Base-by-base conservation (phyloP, 1,140 invertebrate species). In the Dendrolimus punctatus region DNA sequence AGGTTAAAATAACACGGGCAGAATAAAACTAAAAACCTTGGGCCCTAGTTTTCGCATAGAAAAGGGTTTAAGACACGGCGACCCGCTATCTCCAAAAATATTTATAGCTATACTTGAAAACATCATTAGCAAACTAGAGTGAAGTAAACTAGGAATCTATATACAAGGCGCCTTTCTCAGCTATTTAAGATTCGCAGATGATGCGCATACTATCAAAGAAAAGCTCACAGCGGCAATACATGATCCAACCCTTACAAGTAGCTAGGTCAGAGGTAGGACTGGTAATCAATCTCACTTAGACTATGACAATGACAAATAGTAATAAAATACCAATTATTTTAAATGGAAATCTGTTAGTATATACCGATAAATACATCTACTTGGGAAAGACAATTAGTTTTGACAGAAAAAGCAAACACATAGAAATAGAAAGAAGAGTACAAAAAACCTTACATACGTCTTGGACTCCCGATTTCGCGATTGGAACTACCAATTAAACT, bases 11-110 rank as follows among this genome's bases (percentile, higher is more conserved):
- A 43, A 43, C 10, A 43, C 42, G 10, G 10, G 42, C 6, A 43
- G 42, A 43, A 43, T 43, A 43, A 43, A 43, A 36, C 46, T 46
- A 46, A n/a, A 46, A 46, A 9, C 46, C 8, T 23, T 46, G 8
- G 46, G 46, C n/a, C n/a, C 6, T 1, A 46, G 46, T 8, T 46
- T 46, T 46, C 7, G 9, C 8, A 36, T 10, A 7, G 36, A 36
- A 10, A 46, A 36, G 36, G 6, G 8, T 10, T 6, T 46, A 0
- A 46, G 9, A 36, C 46, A 46, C 0, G 6, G 46, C 5, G 23
- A 10, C 46, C 23, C 46, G 23, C 1, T 23, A 23, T 23, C 23
- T 36, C 46, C 7, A 36, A 46, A 46, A 46, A 9, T 10, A 9
- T 10, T 46, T 23, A 46, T 46, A 5, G 46, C 46, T 7, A 10